Base-by-base conservation (phyloP, 2,888 invertebrate genomes). In the Dorcus parallelipipedus region DNA sequence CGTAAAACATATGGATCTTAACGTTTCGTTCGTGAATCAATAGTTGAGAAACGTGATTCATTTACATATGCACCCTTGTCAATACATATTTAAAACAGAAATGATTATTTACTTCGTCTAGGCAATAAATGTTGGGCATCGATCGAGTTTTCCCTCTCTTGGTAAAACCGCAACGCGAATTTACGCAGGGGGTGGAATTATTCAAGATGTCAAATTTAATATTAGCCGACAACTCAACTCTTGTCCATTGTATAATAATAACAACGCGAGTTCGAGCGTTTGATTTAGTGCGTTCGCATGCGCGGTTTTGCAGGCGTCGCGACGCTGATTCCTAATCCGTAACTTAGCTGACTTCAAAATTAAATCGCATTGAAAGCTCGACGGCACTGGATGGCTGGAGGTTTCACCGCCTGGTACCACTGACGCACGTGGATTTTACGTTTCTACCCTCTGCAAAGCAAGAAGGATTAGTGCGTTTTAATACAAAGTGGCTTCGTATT, bases 311-410 rank as follows among this genome's bases (percentile, higher is more conserved):
- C 43, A 52, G 60, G 59, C 68, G 65, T 61, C 64, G 61, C 67
- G 65, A 63, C 65, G 68, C 49, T 23, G 45, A 23, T 55, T 64
- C 65, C 64, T 61, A 66, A 67, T 67, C 61, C 64, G 64, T 64
- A 59, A 63, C 59, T 51, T 58, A 60, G 57, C 52, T 33, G 49
- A 62, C 62, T 63, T 65, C 63, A 56, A 64, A 66, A 62, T 60
- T 64, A 59, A 61, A 59, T 56, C 78, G 78, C 79, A 75, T 72
- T 75, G 76, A 80, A 78, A 76, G 71, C 75, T 77, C 76, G 74
- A 72, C 71, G 57, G 73, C 73, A 73, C 81, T 82, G 81, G 80
- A 81, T 81, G 81, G 81, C 82, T 83, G 80, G 80, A 81, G 76
- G 73, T 67, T 66, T 61, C 72, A 71, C 73, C 64, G 71, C 72